Percentiles rank a stretch among this genome's conserved stretches.
These are phyloP conservation scores for Neodiprion fabricii DNA, from an alignment of 1,140 invertebrate species.

Conservation along the genomic window DNA sequence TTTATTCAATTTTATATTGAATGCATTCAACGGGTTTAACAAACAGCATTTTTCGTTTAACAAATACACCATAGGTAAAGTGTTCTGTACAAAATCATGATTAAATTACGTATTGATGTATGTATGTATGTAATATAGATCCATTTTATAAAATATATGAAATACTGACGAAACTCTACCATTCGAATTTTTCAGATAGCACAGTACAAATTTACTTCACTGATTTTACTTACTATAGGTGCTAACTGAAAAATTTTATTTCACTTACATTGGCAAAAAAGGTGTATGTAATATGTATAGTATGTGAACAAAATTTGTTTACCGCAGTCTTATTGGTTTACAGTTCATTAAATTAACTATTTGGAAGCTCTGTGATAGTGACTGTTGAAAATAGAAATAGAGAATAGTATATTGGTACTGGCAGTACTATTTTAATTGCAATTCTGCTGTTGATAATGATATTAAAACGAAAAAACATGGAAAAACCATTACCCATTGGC, in stretches of 20 bases:
- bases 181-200: too few species aligned
- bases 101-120: too few species aligned
- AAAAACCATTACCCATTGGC: not conserved
- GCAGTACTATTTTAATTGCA: not conserved
- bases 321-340: not conserved
- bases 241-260: not conserved
- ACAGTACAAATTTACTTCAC: not conserved
- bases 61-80: not conserved
- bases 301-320: not conserved
- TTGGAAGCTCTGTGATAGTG: conserved; percentile 4
- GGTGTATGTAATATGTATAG: not conserved
- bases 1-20: not conserved
- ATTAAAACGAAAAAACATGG: too few species aligned
- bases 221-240: not conserved
- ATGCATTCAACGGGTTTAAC: not conserved
- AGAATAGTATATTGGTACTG: not conserved
- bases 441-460: not conserved
- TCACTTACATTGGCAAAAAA: not conserved
- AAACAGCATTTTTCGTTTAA: not conserved
- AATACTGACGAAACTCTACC: not conserved
- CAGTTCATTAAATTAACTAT: not conserved
- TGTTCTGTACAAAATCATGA: not conserved
- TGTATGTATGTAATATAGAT: not conserved
- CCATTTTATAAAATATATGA: not conserved
- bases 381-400: not conserved